Evolutionary conservation across 2,113 vertebrate genomes (phyloP).

Genomic region (Neoarius graeffei): DNA sequence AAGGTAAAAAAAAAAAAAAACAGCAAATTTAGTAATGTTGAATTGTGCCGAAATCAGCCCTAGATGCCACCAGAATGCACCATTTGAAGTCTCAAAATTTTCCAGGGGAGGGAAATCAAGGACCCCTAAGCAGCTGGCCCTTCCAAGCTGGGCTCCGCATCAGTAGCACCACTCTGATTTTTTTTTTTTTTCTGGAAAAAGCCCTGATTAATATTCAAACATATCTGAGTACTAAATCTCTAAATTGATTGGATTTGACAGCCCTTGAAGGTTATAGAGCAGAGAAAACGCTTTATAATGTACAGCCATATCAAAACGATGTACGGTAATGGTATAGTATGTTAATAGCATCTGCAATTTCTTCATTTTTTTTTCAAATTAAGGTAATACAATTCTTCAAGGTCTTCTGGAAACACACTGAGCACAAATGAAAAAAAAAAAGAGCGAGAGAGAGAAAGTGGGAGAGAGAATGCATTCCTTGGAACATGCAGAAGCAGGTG

Average conservation of each 20-base stretch:
- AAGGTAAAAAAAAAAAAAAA: too few relatives aligned
- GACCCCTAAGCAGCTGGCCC: too few relatives aligned
- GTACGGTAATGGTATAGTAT: too few relatives aligned
- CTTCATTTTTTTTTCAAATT: constrained; percentile 3
- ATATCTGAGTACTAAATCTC: not conserved
- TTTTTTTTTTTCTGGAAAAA: too few relatives aligned
- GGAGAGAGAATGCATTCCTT: not conserved
- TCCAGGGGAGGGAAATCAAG: too few relatives aligned
- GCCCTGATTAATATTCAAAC: not conserved
- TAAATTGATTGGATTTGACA: too few relatives aligned
- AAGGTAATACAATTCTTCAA: not conserved
- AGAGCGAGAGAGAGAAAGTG: not conserved
- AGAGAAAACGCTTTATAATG: not conserved
- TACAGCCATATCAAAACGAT: not conserved
- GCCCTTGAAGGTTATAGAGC: not conserved
- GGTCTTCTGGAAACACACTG: constrained; percentile 32
- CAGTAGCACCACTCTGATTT: too few relatives aligned
- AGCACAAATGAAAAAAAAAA: not conserved
- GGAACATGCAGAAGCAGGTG: not conserved
- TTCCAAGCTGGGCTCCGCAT: too few relatives aligned
- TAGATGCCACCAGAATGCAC: too few relatives aligned
- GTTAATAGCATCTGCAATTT: not conserved
- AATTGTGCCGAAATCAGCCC: too few relatives aligned
- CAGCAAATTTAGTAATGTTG: too few relatives aligned
- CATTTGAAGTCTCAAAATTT: too few relatives aligned